Conservation (phyloP, 2,113 vertebrate species). For the Chloebia gouldiae region DNA sequence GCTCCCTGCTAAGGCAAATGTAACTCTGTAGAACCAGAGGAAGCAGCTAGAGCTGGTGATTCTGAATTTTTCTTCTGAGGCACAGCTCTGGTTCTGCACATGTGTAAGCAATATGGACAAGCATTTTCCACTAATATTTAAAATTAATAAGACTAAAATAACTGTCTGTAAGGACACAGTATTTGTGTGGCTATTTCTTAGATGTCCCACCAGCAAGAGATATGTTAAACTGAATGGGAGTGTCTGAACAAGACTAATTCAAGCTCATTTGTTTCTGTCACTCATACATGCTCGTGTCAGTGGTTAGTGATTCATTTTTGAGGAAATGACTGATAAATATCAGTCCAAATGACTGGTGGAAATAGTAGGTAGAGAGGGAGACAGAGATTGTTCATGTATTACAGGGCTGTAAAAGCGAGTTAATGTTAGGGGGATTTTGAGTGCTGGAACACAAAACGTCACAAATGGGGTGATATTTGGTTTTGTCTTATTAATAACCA, state of each 20-base stretch:
- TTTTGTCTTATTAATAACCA: neutral
- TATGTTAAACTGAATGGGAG: neutral
- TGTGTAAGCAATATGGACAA: neutral
- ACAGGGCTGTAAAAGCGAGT: neutral
- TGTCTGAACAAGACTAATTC: neutral
- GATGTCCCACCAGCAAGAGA: neutral
- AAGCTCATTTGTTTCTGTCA: neutral
- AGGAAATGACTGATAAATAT: conserved; percentile 4
- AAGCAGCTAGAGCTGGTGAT: neutral
- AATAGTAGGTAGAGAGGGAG: neutral
- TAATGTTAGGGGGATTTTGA: neutral
- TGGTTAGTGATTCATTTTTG: neutral
- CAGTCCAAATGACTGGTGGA: neutral
- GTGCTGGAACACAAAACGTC: neutral
- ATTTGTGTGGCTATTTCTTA: neutral
- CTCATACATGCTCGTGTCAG: neutral
- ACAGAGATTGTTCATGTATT: neutral
- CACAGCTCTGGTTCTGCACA: neutral
- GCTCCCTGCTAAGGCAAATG: neutral
- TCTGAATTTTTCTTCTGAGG: neutral
- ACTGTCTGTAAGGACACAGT: neutral
- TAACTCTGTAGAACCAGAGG: neutral
- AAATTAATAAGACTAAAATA: neutral
- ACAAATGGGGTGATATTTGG: neutral
- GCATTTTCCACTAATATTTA: neutral